Evolutionary conservation across 2,797 vertebrate genomes (phyloP), one percentile per base, ranked within the genome.

Genomic region (Macroramphosus scolopax): DNA sequence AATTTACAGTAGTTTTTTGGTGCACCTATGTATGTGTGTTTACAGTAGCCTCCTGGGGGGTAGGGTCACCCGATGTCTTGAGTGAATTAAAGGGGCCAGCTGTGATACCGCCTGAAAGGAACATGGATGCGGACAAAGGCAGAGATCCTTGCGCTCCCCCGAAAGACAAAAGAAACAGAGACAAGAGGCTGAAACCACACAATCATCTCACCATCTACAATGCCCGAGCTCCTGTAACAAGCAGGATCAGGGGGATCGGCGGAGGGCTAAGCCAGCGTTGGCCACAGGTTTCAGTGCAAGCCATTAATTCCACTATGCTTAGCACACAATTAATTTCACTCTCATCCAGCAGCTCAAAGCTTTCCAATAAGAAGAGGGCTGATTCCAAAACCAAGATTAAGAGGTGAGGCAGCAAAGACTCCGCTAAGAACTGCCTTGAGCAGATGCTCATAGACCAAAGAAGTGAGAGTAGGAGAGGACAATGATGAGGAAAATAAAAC

Each of bases 71-170:
- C 34, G 7, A 65, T 76, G 78, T 80, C 78, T 64, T 77, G 55
- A 81, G 75, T 80, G 81, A 90, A 89, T 87, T 88, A 87, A 82
- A 92, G 89, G 71, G 85, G 88, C 92, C 96, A 97, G 95, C 95
- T 97, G 96, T 95, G 94, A 94, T 94, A 92, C 92, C 82, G 81
- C 87, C 82, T 91, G 87, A 91, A 92, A 91, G 91, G 79, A 84
- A 94, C 85, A 87, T 77, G 78, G 69, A 90, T 80, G 72, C 68
- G 76, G 86, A 93, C 91, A 83, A 87, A 88, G 79, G 84, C 47
- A 63, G 67, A 72, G 84, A 85, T 84, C 86, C 69, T 73, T 51
- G 64, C 28, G 29, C 81, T 80, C 62, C 75, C 80, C 67, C 20
- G 15, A 85, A 88, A 90, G 78, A 91, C 89, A 92, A 90, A 89